phyloP scores from a whole-genome alignment of 2,797 vertebrate species.

The Hirundo rustica region DNA sequence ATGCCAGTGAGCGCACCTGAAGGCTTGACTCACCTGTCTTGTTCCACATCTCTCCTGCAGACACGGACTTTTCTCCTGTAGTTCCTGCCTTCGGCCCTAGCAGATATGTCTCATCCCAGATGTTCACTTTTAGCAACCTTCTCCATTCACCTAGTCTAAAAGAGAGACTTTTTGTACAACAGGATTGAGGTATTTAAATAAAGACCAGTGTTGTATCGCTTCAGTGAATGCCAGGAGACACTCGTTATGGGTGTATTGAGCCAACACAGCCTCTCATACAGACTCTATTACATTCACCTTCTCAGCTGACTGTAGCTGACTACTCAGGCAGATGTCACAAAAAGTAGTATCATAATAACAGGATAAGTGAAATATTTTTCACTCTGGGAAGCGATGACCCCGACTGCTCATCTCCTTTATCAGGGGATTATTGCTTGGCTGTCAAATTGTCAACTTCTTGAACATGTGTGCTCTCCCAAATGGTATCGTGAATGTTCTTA shows the following conservation, averaged over 20 bases:
- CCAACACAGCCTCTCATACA: neutral
- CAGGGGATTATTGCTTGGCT: neutral
- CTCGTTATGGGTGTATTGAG: rapidly evolving
- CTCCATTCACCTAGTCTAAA: neutral
- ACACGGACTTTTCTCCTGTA: neutral
- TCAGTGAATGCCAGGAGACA: neutral
- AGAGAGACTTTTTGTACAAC: rapidly evolving
- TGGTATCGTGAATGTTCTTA: neutral
- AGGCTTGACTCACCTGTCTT: neutral
- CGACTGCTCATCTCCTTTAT: neutral
- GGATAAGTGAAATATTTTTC: neutral
- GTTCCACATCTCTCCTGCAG: neutral
- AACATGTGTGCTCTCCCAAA: neutral
- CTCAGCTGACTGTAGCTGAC: neutral
- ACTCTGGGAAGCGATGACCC: neutral
- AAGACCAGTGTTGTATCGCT: neutral
- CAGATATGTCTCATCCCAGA: neutral
- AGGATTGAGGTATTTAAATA: neutral
- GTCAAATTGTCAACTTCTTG: neutral
- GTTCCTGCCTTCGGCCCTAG: neutral
- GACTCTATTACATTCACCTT: neutral
- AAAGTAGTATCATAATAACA: rapidly evolving
- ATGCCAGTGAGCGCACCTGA: rapidly evolving
- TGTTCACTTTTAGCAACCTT: neutral
- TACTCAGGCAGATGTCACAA: neutral